These are phyloP conservation scores for Xylophagus ater DNA, from an alignment of 2,888 invertebrate species.

Conservation along the genomic window DNA sequence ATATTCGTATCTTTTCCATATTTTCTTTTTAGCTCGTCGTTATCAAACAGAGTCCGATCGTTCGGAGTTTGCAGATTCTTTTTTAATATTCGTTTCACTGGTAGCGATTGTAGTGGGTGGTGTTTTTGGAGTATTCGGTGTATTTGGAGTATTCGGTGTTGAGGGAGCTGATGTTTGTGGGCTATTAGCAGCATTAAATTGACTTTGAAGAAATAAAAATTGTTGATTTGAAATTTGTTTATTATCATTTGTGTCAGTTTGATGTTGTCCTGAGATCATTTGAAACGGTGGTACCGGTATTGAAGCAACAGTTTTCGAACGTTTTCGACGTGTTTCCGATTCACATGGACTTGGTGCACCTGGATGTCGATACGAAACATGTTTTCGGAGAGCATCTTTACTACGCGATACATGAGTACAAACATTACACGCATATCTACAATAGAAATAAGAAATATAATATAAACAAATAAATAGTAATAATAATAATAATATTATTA, in stretches of 20 bases:
- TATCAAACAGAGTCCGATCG: conserved; percentile 13
- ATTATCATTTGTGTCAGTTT: conserved; percentile 13
- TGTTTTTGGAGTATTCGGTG: conserved; percentile 1
- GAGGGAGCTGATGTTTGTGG: conserved; percentile 16
- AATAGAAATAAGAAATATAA: conserved; percentile 1
- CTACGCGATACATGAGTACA: conserved; percentile 82
- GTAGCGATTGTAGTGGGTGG: conserved; percentile 9
- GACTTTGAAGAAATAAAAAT: conserved; percentile 35
- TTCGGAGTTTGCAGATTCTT: conserved; percentile 14
- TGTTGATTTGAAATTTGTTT: conserved; percentile 25
- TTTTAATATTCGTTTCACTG: conserved; percentile 9
- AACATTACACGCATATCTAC: conserved; percentile 69
- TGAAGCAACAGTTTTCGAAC: conserved; percentile 31
- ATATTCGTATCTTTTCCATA: too few relatives aligned
- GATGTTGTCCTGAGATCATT: conserved; percentile 12
- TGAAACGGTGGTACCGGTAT: conserved; percentile 20
- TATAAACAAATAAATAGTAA: too few relatives aligned
- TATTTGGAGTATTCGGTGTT: too few relatives aligned
- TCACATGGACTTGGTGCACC: conserved; percentile 41
- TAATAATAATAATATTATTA: background rate
- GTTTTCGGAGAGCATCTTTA: conserved; percentile 75
- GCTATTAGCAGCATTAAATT: conserved; percentile 31
- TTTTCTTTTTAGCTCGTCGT: background rate
- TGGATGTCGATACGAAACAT: conserved; percentile 78
- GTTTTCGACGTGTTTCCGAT: conserved; percentile 36